phyloP scores from a whole-genome alignment of 2,797 vertebrate species.

The Denticeps clupeoides region DNA sequence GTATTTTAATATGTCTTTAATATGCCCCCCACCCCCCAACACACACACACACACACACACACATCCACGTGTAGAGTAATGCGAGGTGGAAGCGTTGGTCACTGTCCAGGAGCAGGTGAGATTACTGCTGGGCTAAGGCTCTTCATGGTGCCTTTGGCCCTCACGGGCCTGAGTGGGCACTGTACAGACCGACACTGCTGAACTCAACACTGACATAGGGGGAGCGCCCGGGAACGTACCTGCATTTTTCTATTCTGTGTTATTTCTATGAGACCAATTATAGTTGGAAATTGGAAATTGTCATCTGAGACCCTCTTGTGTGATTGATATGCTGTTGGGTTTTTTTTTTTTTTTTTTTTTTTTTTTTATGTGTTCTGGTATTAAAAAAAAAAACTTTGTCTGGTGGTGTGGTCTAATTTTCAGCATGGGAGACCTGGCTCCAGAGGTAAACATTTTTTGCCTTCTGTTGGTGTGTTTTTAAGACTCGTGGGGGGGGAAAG shows the following conservation, averaged over 20 bases:
- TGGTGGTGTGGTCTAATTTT: neutral
- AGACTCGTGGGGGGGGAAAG: neutral
- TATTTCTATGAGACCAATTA: too few relatives aligned
- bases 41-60: too few relatives aligned
- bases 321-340: too few relatives aligned
- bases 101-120: too few relatives aligned
- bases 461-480: neutral
- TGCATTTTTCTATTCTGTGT: too few relatives aligned
- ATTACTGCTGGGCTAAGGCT: neutral
- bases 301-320: too few relatives aligned
- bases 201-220: neutral
- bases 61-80: too few relatives aligned
- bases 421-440: neutral
- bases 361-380: neutral
- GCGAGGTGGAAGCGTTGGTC: too few relatives aligned
- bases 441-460: neutral
- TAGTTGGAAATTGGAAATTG: too few relatives aligned
- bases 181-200: slow-evolving; percentile 4
- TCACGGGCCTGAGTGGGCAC: neutral
- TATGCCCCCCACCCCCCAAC: too few relatives aligned
- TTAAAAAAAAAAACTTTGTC: neutral
- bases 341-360: too few relatives aligned
- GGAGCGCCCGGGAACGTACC: neutral
- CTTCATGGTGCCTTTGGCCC: slow-evolving; percentile 1
- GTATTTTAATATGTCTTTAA: too few relatives aligned